Evolutionary conservation across 2,888 invertebrate genomes (phyloP).

Genomic region (Caenorhabditis macrosperma): DNA sequence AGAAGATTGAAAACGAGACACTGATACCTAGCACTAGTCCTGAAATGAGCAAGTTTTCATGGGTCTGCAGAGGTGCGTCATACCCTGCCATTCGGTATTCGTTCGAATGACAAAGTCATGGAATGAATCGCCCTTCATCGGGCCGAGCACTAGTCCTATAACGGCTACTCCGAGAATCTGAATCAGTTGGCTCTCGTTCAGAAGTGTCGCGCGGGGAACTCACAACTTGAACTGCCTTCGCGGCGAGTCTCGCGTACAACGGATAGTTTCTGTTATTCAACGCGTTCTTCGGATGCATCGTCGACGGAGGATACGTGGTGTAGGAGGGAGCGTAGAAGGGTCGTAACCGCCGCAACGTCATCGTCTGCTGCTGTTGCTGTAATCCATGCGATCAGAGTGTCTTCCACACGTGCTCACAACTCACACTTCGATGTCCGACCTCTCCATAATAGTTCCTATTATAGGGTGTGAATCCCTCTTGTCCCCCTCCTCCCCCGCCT

Average conservation of each 20-base stretch:
- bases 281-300: slow-evolving; percentile 67
- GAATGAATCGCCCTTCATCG: slow-evolving; percentile 71
- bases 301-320: slow-evolving; percentile 75
- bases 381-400: background rate
- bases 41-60: background rate
- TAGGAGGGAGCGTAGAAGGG: slow-evolving; percentile 76
- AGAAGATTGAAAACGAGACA: slow-evolving; percentile 64
- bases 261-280: slow-evolving; percentile 63
- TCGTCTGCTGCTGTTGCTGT: slow-evolving; percentile 51
- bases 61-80: too few relatives aligned
- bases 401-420: background rate
- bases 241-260: slow-evolving; percentile 58
- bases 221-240: slow-evolving; percentile 73
- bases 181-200: background rate
- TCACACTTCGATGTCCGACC: slow-evolving; percentile 32
- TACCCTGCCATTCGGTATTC: slow-evolving; percentile 69
- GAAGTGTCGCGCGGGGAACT: background rate
- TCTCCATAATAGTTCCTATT: slow-evolving; percentile 56
- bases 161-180: slow-evolving; percentile 74
- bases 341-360: slow-evolving; percentile 63
- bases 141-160: slow-evolving; percentile 74
- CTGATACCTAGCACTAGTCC: slow-evolving; percentile 68
- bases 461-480: slow-evolving; percentile 32
- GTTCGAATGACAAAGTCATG: slow-evolving; percentile 73
- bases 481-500: slow-evolving; percentile 44